Conservation (phyloP, 1,140 invertebrate species). For the Littorina saxatilis region DNA sequence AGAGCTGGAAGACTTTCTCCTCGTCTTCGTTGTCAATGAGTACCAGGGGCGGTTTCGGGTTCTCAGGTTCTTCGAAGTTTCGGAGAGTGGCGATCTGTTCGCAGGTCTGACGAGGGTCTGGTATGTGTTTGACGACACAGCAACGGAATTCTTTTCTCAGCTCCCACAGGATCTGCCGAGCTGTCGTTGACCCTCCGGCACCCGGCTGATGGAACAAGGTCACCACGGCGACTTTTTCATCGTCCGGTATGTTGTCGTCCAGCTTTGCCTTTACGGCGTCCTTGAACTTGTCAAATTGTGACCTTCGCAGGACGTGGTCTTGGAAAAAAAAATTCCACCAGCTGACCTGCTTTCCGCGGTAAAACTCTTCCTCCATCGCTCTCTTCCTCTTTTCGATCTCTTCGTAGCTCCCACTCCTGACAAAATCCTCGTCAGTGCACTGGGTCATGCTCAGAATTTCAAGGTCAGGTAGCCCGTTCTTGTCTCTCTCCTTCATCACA, state of each 20-base stretch:
- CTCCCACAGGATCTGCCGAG: conserved; percentile 54
- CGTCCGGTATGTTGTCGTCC: conserved; percentile 43
- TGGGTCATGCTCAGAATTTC: conserved; percentile 47
- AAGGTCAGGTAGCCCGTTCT: conserved; percentile 41
- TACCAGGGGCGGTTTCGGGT: conserved; percentile 49
- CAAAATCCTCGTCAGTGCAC: conserved; percentile 39
- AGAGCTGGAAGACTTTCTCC: conserved; percentile 49
- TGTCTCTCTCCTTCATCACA: conserved; percentile 39
- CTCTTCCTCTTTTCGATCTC: conserved; percentile 25
- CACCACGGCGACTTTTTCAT: conserved; percentile 43
- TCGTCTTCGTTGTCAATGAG: conserved; percentile 60
- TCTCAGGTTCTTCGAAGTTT: conserved; percentile 42
- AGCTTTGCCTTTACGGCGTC: conserved; percentile 43
- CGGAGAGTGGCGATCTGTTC: conserved; percentile 50
- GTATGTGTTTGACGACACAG: conserved; percentile 51
- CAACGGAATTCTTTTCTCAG: conserved; percentile 48
- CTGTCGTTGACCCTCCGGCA: conserved; percentile 56
- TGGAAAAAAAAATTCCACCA: conserved; percentile 58
- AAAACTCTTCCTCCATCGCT: conserved; percentile 47
- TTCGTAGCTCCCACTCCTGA: conserved; percentile 14
- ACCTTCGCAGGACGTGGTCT: conserved; percentile 51
- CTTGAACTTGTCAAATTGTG: conserved; percentile 35
- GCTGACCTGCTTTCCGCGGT: conserved; percentile 45
- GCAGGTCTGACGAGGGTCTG: conserved; percentile 43
- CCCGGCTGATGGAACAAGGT: conserved; percentile 54